These are phyloP conservation scores for Pholis gunnellus DNA, from an alignment of 2,113 vertebrate genomes.

Conservation along the genomic window DNA sequence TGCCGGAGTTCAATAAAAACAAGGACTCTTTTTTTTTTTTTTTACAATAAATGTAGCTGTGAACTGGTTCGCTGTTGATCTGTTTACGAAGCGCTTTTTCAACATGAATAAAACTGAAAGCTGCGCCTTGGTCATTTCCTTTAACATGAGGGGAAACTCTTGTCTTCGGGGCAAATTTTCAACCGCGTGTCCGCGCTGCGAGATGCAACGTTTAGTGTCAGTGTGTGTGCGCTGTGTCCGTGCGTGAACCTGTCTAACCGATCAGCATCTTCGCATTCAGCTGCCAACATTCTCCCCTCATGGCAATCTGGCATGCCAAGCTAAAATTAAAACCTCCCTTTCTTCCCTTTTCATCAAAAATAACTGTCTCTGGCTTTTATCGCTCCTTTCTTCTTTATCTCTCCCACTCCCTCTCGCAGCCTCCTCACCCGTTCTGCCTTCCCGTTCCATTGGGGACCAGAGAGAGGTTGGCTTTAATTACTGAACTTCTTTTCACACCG, in stretches of 20 bases:
- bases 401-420: slow-evolving; percentile 45
- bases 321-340: slow-evolving; percentile 72
- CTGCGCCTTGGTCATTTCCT: slow-evolving; percentile 24
- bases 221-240: slow-evolving; percentile 15
- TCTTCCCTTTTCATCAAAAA: slow-evolving; percentile 67
- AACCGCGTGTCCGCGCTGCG: slow-evolving; percentile 2
- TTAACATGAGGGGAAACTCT: slow-evolving; percentile 46
- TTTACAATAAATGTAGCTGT: slow-evolving; percentile 12
- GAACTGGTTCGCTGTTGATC: slow-evolving; percentile 54
- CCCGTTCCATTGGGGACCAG: slow-evolving; percentile 54
- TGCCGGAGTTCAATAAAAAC: not conserved
- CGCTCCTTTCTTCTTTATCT: slow-evolving; percentile 53
- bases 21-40: slow-evolving; percentile 20
- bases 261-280: slow-evolving; percentile 60
- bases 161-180: slow-evolving; percentile 46
- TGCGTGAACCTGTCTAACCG: slow-evolving; percentile 23
- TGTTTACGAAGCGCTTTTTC: slow-evolving; percentile 36
- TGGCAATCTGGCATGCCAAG: slow-evolving; percentile 45
- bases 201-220: slow-evolving; percentile 12
- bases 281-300: slow-evolving; percentile 47
- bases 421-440: slow-evolving; percentile 66
- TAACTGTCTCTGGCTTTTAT: slow-evolving; percentile 66
- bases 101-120: slow-evolving; percentile 36
- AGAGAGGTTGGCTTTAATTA: slow-evolving; percentile 79
- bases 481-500: slow-evolving; percentile 75